A percentile compares a stretch with the other conserved stretches of the same genome.
These are phyloP conservation scores for Ormyrus thymus DNA, from an alignment of 2,888 invertebrate species.

Conservation along the genomic window DNA sequence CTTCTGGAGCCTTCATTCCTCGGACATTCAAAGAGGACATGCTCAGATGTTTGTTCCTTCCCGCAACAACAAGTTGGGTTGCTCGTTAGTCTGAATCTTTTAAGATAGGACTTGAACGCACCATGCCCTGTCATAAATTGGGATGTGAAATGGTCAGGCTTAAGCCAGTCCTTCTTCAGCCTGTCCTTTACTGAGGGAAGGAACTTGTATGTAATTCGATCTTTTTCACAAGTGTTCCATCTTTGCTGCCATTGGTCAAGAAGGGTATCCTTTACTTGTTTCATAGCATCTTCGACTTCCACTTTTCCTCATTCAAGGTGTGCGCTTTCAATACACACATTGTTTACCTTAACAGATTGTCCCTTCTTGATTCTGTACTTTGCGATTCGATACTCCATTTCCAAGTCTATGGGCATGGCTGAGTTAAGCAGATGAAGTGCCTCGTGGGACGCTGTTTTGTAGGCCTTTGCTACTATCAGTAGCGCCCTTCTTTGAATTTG, in stretches of 20 bases:
- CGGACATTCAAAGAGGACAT: not conserved
- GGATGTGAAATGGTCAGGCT: constrained; percentile 14
- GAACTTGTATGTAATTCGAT: not conserved
- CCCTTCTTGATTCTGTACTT: too few relatives aligned
- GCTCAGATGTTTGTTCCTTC: not conserved
- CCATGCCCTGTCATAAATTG: constrained; percentile 42
- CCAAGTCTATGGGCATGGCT: not conserved
- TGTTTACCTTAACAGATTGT: too few relatives aligned
- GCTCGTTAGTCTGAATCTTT: not conserved
- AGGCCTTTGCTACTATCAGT: not conserved
- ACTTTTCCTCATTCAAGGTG: too few relatives aligned
- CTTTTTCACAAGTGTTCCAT: too few relatives aligned
- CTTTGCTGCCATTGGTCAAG: too few relatives aligned
- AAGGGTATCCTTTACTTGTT: too few relatives aligned
- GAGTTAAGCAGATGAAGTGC: not conserved
- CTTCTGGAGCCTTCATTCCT: not conserved
- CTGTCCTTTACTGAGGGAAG: constrained; percentile 4
- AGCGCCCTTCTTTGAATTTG: not conserved
- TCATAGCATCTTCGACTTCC: too few relatives aligned
- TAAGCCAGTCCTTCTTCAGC: constrained; percentile 15
- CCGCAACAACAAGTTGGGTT: not conserved
- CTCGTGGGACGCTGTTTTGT: not conserved
- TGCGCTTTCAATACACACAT: too few relatives aligned
- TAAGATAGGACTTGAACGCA: constrained; percentile 7
- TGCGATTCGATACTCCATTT: not conserved